phyloP scores from a whole-genome alignment of 2,797 vertebrate genomes.

The Crypturellus tataupa region DNA sequence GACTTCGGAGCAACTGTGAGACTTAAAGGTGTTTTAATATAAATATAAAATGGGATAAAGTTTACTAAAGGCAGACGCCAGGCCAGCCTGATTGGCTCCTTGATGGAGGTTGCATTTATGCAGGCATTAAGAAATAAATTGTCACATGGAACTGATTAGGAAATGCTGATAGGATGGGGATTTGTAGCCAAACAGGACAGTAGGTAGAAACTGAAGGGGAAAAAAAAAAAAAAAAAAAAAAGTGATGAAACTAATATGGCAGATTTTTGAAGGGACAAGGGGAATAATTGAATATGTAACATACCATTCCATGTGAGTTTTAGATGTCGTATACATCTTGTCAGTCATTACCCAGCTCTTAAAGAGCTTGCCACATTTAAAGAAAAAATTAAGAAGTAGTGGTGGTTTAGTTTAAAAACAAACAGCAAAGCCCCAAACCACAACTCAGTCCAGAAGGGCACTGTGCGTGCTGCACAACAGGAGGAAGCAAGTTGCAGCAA shows the following conservation, averaged over 20 bases:
- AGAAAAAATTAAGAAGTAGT: rapidly evolving
- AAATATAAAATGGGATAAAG: not conserved
- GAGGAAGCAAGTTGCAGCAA: constrained; percentile 5
- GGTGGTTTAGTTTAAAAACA: not conserved
- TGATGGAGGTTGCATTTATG: not conserved
- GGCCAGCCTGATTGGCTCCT: not conserved
- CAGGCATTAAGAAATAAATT: not conserved
- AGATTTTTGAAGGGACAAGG: not conserved
- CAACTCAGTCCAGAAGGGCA: not conserved
- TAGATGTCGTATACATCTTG: not conserved
- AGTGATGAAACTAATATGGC: not conserved
- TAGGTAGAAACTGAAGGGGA: not conserved
- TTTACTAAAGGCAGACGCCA: not conserved
- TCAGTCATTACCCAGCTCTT: not conserved
- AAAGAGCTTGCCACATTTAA: not conserved
- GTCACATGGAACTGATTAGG: not conserved
- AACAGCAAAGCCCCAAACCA: not conserved
- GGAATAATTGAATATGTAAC: not conserved
- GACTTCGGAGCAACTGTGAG: not conserved
- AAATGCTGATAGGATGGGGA: not conserved
- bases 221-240: not conserved
- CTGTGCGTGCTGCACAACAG: not conserved
- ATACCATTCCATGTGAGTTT: not conserved
- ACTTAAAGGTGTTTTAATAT: not conserved
- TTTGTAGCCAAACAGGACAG: not conserved